These are phyloP conservation scores for Bufo gargarizans DNA, from an alignment of 2,113 vertebrate species.

Conservation along the genomic window DNA sequence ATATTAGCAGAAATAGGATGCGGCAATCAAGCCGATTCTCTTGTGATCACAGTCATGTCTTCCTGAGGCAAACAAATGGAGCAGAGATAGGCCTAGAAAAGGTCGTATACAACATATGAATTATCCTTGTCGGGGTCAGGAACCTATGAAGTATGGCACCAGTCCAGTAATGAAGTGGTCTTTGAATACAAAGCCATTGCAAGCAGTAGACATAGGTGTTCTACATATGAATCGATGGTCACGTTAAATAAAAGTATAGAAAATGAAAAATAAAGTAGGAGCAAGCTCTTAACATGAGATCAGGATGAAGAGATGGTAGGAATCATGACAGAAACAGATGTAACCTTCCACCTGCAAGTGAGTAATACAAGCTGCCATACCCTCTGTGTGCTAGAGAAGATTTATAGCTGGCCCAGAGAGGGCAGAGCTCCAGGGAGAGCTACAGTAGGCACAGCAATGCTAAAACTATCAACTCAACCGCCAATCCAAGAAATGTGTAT, in stretches of 20 bases:
- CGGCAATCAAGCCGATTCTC: neutral
- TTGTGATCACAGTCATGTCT: neutral
- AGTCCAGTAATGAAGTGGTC: neutral
- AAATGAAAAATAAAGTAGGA: neutral
- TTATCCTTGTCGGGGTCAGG: neutral
- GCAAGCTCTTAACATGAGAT: neutral
- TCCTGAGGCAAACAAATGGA: neutral
- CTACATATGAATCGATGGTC: neutral
- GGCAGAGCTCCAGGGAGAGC: conserved; percentile 30
- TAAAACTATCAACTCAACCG: conserved; percentile 31
- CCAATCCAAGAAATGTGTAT: conserved; percentile 4
- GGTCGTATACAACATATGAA: neutral
- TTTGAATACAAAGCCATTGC: neutral
- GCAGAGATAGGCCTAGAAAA: neutral
- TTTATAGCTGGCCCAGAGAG: conserved; percentile 44
- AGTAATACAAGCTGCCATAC: conserved; percentile 32
- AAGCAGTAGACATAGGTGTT: neutral
- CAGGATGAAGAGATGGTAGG: neutral
- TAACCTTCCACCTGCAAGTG: conserved; percentile 30
- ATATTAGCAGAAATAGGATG: neutral
- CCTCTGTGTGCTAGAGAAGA: conserved; percentile 9
- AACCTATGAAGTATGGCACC: neutral
- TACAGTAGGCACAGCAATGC: conserved; percentile 22
- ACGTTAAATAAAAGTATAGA: neutral
- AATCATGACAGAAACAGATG: conserved; percentile 15